phyloP scores from a whole-genome alignment of 2,888 invertebrate genomes.

The Myopa testacea region DNA sequence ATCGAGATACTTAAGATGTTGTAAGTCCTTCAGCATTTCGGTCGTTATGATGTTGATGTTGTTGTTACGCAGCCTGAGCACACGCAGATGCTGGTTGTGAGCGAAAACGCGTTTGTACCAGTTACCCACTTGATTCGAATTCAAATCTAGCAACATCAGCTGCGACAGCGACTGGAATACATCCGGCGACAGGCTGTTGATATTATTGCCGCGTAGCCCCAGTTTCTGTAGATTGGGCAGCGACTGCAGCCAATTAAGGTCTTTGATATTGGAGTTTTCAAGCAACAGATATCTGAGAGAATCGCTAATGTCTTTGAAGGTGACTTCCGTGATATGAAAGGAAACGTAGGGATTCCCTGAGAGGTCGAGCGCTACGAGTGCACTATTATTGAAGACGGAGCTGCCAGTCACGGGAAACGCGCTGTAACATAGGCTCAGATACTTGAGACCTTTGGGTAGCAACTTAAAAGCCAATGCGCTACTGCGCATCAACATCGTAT shows the following conservation, averaged over 20 bases:
- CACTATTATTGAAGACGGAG: constrained; percentile 68
- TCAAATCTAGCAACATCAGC: constrained; percentile 70
- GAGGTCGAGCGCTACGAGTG: constrained; percentile 71
- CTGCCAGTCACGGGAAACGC: constrained; percentile 65
- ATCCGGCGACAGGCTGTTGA: constrained; percentile 61
- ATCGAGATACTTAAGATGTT: constrained; percentile 67
- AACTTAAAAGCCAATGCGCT: constrained; percentile 62
- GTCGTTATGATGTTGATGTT: constrained; percentile 72
- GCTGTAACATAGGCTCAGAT: constrained; percentile 69
- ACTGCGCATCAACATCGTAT: constrained; percentile 63
- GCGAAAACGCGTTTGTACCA: constrained; percentile 71
- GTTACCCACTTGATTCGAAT: constrained; percentile 70
- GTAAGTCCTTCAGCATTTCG: constrained; percentile 72
- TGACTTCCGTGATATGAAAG: constrained; percentile 55
- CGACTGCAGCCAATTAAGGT: constrained; percentile 64
- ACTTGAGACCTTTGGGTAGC: constrained; percentile 60
- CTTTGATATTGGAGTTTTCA: constrained; percentile 66
- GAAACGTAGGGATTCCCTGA: constrained; percentile 70
- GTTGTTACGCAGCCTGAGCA: constrained; percentile 70
- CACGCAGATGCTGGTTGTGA: constrained; percentile 65
- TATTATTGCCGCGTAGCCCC: constrained; percentile 70
- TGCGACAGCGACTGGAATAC: constrained; percentile 64
- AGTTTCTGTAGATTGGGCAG: constrained; percentile 69
- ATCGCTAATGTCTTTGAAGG: constrained; percentile 68
- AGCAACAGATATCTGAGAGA: constrained; percentile 69